Percentiles rank a stretch among this genome's conserved stretches.
These are phyloP conservation scores for Rhorus exstirpatorius DNA, from an alignment of 2,888 invertebrate genomes.

Conservation along the genomic window DNA sequence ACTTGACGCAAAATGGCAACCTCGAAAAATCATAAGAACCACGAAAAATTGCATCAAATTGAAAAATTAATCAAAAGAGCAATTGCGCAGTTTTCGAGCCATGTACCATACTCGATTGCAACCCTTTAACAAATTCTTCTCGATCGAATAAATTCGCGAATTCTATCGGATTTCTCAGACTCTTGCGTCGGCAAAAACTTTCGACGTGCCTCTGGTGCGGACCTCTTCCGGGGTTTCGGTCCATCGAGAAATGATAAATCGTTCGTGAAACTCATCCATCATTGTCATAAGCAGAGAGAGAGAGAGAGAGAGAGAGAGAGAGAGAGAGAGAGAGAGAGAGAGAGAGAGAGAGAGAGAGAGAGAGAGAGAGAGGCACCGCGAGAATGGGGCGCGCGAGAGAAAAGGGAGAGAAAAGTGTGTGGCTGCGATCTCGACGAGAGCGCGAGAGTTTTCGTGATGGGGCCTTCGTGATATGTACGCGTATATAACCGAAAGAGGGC, in stretches of 20 bases:
- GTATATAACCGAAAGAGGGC: background rate
- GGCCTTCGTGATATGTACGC: background rate
- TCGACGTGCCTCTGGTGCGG: background rate
- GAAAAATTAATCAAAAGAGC: no score
- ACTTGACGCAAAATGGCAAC: no score
- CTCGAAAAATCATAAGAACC: no score
- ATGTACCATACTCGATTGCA: no score
- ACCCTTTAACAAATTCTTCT: background rate
- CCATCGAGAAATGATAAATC: conserved; percentile 77
- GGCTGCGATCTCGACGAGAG: conserved; percentile 46
- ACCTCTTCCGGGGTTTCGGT: conserved; percentile 54
- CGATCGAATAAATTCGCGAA: background rate
- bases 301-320: conserved; percentile 17
- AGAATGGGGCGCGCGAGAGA: background rate
- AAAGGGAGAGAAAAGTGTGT: background rate
- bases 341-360: background rate
- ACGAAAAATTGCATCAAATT: no score
- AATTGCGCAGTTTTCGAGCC: no score
- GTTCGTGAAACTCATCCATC: conserved; percentile 76
- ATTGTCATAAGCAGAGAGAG: conserved; percentile 78
- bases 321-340: conserved; percentile 11
- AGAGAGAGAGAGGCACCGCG: conserved; percentile 21
- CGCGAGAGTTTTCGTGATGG: background rate
- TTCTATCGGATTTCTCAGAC: background rate
- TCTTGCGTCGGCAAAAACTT: background rate